Conservation (phyloP, 2,797 vertebrate genomes). For the Malurus splendens region DNA sequence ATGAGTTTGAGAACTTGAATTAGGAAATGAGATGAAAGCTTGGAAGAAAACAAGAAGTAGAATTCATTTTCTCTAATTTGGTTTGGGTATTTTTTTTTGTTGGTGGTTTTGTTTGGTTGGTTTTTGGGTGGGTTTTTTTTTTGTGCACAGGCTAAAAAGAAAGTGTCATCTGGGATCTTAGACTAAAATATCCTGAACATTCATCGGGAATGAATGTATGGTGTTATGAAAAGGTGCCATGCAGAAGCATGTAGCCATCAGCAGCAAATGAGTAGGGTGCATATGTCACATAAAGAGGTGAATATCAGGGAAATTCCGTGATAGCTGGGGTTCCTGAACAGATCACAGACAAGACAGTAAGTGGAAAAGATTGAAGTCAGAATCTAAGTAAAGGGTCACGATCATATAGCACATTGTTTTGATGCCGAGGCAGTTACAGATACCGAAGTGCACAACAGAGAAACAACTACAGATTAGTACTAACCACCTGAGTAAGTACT, state of each 20-base stretch:
- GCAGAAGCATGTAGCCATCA: background rate
- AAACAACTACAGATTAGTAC: background rate
- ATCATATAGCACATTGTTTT: background rate
- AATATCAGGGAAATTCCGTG: background rate
- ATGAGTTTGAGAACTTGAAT: background rate
- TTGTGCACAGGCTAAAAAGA: background rate
- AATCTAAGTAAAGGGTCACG: background rate
- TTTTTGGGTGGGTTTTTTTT: fast-evolving
- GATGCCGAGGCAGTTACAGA: background rate
- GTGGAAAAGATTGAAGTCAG: background rate
- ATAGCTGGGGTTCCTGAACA: background rate
- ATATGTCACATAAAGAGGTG: background rate
- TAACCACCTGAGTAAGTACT: background rate
- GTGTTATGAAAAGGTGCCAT: background rate
- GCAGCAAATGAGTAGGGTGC: background rate
- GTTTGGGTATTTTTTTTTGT: background rate
- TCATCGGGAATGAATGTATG: background rate
- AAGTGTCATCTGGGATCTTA: background rate
- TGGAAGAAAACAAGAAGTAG: background rate
- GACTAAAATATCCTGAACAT: background rate
- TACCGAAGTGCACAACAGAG: background rate
- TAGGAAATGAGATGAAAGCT: background rate
- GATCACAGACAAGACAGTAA: background rate
- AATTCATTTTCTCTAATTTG: background rate
- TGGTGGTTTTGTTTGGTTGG: background rate